Conservation (phyloP, 2,113 vertebrate species). For the Lepus europaeus region DNA sequence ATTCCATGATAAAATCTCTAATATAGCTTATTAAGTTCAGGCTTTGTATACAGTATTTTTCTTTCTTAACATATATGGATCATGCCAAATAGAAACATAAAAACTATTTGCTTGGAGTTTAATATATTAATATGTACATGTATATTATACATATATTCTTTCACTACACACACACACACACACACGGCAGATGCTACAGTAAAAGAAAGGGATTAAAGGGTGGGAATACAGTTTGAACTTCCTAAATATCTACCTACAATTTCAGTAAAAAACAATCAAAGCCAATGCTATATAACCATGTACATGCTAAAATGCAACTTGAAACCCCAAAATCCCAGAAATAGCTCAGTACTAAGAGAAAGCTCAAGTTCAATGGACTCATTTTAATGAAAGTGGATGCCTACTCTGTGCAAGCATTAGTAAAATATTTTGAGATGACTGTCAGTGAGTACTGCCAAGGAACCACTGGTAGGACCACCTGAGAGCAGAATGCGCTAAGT, state of each 20-base stretch:
- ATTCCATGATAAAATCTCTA: slow-evolving; percentile 9
- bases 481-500: background rate
- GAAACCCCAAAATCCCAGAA: background rate
- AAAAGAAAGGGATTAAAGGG: background rate
- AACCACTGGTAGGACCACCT: too few relatives aligned
- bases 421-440: background rate
- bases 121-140: background rate
- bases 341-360: background rate
- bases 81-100: slow-evolving; percentile 24
- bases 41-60: background rate
- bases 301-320: background rate
- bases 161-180: background rate
- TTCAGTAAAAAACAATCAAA: background rate
- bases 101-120: background rate
- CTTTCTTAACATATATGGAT: background rate
- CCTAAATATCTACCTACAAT: background rate
- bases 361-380: background rate
- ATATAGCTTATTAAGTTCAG: slow-evolving; percentile 32
- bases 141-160: background rate
- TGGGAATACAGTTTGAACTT: background rate
- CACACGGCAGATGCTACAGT: background rate
- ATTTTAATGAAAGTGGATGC: background rate
- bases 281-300: background rate
- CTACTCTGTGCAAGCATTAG: background rate
- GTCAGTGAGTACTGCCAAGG: fast-evolving